Conservation (phyloP, 2,888 invertebrate species). For the Apeira syringaria region DNA sequence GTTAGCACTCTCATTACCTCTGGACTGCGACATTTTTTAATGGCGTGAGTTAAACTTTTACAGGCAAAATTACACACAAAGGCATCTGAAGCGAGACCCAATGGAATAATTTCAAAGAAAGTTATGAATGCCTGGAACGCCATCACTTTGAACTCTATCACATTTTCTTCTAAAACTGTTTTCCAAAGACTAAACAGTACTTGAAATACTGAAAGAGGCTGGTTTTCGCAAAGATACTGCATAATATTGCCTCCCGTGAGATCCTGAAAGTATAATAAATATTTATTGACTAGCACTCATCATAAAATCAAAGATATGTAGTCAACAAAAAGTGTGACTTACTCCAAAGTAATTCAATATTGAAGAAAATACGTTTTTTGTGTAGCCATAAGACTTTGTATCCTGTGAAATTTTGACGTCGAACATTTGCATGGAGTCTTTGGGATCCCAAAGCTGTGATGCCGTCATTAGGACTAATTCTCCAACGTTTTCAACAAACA, state of each 20-base stretch:
- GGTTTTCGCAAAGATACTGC: slow-evolving; percentile 67
- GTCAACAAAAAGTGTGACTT: slow-evolving; percentile 39
- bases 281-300: too few species aligned
- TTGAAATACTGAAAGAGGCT: slow-evolving; percentile 78
- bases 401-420: slow-evolving; percentile 48
- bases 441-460: slow-evolving; percentile 59
- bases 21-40: slow-evolving; percentile 58
- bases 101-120: slow-evolving; percentile 70
- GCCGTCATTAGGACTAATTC: slow-evolving; percentile 57
- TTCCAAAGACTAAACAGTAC: slow-evolving; percentile 77
- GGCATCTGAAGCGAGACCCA: slow-evolving; percentile 67
- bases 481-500: slow-evolving; percentile 68
- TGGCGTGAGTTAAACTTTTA: slow-evolving; percentile 77
- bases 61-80: slow-evolving; percentile 83
- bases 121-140: slow-evolving; percentile 82
- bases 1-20: slow-evolving; percentile 52
- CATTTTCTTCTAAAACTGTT: slow-evolving; percentile 67
- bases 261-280: slow-evolving; percentile 46
- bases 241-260: slow-evolving; percentile 57
- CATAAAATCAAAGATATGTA: too few species aligned
- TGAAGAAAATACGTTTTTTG: slow-evolving; percentile 54
- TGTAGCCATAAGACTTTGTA: slow-evolving; percentile 64
- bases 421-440: slow-evolving; percentile 51
- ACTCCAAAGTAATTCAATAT: slow-evolving; percentile 75
- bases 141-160: slow-evolving; percentile 78